Base-by-base conservation (phyloP, 2,113 vertebrate species). In the Sander vitreus region DNA sequence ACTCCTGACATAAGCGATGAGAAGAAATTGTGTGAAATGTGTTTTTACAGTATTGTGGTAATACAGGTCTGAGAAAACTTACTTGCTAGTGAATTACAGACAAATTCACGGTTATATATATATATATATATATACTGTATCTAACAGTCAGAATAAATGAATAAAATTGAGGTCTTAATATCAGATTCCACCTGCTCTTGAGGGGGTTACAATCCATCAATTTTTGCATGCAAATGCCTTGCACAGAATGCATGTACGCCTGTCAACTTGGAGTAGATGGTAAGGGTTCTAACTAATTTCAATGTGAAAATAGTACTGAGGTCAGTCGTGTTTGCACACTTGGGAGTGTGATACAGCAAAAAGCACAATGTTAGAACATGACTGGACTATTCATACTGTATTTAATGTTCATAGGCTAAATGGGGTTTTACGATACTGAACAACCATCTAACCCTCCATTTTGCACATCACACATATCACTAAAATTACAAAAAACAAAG, bases 221-320 rank as follows among this genome's bases (percentile, higher is more conserved):
- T 48, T 36, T 62, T 6, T 39, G 53, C 21, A 14, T 50, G 45
- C 54, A 48, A 8, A n/a, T 45, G 53, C 18, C n/a, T 30, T 36
- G 6, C 23, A 63, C 50, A 54, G 51, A 55, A n/a, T 19, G 23
- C 53, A 65, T 6, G 30, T 53, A 67, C 11, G 43, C 9, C 30
- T n/a, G 43, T 19, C 30, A 54, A 15, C 19, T 36, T 30, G 25
- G 19, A 45, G 63, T 4, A 30, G 33, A 57, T 50, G 30, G 10
- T 10, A 79, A 48, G 45, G 67, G 25, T 70, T 51, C 19, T 50
- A 51, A 75, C 55, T 23, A 33, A 63, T 55, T 67, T 69, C 36
- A 11, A 70, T 25, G 36, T 72, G n/a, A 25, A 18, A 60, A 33
- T 25, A 43, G 21, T 27, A 39, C 39, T n/a, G 15, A 63, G 30